These are phyloP conservation scores for Merops nubicus DNA, from an alignment of 2,113 vertebrate genomes.

Conservation along the genomic window DNA sequence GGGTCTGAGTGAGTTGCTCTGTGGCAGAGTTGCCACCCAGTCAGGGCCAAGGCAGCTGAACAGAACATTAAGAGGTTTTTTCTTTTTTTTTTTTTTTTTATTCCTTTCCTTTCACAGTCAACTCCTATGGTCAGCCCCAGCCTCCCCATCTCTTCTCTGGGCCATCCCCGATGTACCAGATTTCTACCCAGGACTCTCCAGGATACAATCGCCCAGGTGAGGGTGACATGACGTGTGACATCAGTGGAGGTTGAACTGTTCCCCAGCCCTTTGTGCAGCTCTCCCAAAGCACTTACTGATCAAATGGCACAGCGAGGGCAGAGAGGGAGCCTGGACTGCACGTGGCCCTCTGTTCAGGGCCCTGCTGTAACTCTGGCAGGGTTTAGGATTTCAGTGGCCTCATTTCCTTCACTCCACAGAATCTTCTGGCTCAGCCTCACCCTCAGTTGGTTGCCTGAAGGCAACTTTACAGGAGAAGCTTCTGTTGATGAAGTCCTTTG, in stretches of 20 bases:
- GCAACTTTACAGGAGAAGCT: neutral
- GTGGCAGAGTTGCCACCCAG: neutral
- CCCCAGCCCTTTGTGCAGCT: neutral
- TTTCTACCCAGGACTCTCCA: slow-evolving; percentile 80
- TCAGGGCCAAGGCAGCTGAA: neutral
- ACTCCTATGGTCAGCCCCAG: slow-evolving; percentile 81
- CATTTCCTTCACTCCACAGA: neutral
- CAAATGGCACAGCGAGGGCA: neutral
- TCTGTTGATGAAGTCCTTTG: neutral
- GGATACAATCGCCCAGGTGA: slow-evolving; percentile 82
- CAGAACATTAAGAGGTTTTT: neutral
- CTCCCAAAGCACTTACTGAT: neutral
- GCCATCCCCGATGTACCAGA: slow-evolving; percentile 81
- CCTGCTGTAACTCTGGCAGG: neutral
- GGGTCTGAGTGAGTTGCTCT: slow-evolving; percentile 47
- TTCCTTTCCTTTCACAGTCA: slow-evolving; percentile 70
- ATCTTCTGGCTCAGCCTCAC: neutral
- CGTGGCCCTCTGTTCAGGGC: neutral
- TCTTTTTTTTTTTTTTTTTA: neutral
- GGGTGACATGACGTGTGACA: neutral
- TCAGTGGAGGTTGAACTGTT: neutral
- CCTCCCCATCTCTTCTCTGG: slow-evolving; percentile 80
- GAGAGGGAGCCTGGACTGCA: neutral
- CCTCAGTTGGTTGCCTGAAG: neutral
- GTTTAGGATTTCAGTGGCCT: neutral